phyloP scores from a whole-genome alignment of 2,113 vertebrate species.

The Tonatia bakeri region DNA sequence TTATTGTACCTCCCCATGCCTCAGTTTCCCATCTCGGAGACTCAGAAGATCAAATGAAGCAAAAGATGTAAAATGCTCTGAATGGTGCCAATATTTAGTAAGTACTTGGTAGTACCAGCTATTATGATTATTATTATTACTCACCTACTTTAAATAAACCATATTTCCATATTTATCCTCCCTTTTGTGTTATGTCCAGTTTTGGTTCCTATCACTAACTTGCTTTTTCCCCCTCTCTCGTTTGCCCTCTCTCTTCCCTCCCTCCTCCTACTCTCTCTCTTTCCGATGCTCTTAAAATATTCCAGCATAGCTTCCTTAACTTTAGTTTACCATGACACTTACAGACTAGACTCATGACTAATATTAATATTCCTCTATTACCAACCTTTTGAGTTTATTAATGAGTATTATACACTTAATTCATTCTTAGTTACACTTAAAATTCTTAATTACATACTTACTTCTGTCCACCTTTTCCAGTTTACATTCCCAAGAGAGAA shows the following conservation, averaged over 20 bases:
- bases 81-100: not conserved
- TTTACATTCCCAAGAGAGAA: not conserved
- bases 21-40: not conserved
- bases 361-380: not conserved
- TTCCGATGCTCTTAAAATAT: not conserved
- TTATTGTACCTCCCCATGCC: not conserved
- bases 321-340: not conserved
- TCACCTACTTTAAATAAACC: not conserved
- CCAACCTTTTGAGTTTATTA: not conserved
- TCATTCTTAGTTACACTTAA: not conserved
- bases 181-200: not conserved
- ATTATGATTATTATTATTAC: not conserved
- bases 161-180: not conserved
- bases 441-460: not conserved
- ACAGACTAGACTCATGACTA: not conserved
- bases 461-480: not conserved
- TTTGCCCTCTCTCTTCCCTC: not conserved
- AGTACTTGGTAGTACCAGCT: not conserved
- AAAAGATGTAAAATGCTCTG: not conserved
- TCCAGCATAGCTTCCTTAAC: not conserved
- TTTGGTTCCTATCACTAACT: not conserved
- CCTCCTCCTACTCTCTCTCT: not conserved
- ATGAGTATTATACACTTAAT: not conserved
- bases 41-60: constrained; percentile 16
- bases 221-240: not conserved